phyloP scores from a whole-genome alignment of 2,888 invertebrate genomes.

The Thysanoteuthis rhombus region DNA sequence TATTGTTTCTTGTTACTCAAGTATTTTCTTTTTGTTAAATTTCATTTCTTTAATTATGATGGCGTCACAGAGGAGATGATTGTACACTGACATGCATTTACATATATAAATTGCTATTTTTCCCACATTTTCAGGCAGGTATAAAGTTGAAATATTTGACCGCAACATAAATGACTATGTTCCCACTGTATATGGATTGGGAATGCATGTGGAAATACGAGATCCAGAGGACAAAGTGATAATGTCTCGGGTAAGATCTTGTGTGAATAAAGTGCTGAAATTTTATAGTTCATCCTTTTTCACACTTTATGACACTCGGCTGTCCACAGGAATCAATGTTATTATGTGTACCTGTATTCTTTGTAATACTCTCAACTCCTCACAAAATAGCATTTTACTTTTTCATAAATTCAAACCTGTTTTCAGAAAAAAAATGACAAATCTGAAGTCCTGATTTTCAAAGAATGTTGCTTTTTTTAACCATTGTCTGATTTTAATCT shows the following conservation, averaged over 20 bases:
- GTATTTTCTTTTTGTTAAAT: no score
- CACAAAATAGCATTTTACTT: neutral
- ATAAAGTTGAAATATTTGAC: constrained; percentile 96
- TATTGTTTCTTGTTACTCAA: no score
- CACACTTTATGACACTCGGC: neutral
- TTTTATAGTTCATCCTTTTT: neutral
- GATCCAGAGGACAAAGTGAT: constrained; percentile 97
- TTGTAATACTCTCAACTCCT: constrained; percentile 12
- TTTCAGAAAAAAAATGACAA: no score
- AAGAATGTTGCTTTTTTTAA: no score
- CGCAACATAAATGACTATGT: constrained; percentile 95
- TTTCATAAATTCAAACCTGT: neutral
- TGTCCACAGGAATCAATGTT: neutral
- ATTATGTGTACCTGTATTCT: neutral
- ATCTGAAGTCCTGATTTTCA: no score
- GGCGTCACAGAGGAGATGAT: neutral
- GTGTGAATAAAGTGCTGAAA: neutral
- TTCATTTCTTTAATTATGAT: no score
- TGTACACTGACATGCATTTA: neutral
- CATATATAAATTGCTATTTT: neutral
- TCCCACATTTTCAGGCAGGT: constrained; percentile 79
- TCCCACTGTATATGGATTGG: constrained; percentile 94
- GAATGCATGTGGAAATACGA: constrained; percentile 75
- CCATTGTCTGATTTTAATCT: no score
- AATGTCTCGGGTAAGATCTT: constrained; percentile 81